phyloP scores from a whole-genome alignment of 2,888 invertebrate genomes.

The Fabriciana adippe region DNA sequence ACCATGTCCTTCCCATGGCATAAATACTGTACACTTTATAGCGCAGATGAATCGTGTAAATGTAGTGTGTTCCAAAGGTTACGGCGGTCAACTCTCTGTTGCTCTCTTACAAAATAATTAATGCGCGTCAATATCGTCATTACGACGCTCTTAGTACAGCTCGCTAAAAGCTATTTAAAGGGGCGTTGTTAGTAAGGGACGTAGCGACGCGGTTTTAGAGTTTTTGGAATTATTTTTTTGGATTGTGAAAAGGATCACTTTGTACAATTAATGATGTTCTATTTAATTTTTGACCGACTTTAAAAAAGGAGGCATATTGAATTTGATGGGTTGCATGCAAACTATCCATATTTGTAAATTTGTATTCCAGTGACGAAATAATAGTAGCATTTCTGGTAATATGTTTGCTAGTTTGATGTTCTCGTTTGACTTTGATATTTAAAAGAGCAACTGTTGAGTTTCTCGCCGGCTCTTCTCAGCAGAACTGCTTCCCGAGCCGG shows the following conservation, averaged over 20 bases:
- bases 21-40: slow-evolving; percentile 13
- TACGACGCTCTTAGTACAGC: slow-evolving; percentile 52
- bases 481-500: too few species aligned
- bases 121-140: slow-evolving; percentile 55
- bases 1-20: slow-evolving; percentile 10
- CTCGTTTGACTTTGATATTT: too few species aligned
- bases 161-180: slow-evolving; percentile 51
- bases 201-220: slow-evolving; percentile 40
- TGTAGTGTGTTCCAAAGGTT: slow-evolving; percentile 22
- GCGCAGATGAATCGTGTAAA: slow-evolving; percentile 24
- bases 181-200: slow-evolving; percentile 27
- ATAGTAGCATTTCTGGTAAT: too few species aligned
- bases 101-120: slow-evolving; percentile 51
- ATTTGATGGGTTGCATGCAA: too few species aligned
- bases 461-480: too few species aligned
- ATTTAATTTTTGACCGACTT: too few species aligned
- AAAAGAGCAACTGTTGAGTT: too few species aligned
- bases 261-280: too few species aligned
- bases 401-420: too few species aligned
- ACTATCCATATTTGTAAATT: neutral
- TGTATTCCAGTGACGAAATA: neutral
- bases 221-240: neutral
- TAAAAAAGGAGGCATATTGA: too few species aligned
- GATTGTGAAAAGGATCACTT: too few species aligned
- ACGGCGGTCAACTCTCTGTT: slow-evolving; percentile 33